These are phyloP conservation scores for Sarcophaga caerulescens DNA, from an alignment of 2,888 invertebrate species.

Conservation along the genomic window DNA sequence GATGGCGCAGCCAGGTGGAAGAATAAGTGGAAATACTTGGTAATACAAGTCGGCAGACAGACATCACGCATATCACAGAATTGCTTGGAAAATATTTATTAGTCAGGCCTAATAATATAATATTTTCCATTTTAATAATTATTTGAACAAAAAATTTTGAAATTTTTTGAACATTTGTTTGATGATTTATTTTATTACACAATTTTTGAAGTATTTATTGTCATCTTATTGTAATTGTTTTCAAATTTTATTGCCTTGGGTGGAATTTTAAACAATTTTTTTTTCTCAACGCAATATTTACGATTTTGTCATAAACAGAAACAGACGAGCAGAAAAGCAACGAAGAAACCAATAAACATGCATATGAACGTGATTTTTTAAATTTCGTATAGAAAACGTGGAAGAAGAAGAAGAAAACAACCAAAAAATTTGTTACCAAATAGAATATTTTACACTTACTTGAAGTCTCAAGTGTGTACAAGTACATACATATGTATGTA, in stretches of 20 bases:
- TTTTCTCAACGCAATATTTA: slow-evolving; percentile 37
- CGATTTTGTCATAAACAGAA: slow-evolving; percentile 41
- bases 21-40: too few species aligned
- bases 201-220: slow-evolving; percentile 24
- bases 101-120: too few species aligned
- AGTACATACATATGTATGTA: neutral
- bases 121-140: too few species aligned
- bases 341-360: too few species aligned
- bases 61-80: too few species aligned
- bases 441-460: slow-evolving; percentile 62
- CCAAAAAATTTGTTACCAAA: slow-evolving; percentile 19
- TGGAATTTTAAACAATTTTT: slow-evolving; percentile 1
- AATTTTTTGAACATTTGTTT: slow-evolving; percentile 7
- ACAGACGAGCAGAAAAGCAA: neutral
- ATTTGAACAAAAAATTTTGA: neutral
- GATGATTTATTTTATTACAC: slow-evolving; percentile 23
- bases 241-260: slow-evolving; percentile 28
- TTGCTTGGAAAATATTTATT: too few species aligned
- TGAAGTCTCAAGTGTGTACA: slow-evolving; percentile 54
- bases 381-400: neutral
- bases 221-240: slow-evolving; percentile 27
- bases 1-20: too few species aligned
- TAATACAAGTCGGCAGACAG: too few species aligned
- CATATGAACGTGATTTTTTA: slow-evolving; percentile 39
- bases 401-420: neutral